A percentile compares a stretch with the other conserved stretches of the same genome.
Evolutionary conservation across 2,797 vertebrate species (phyloP).

Genomic region (Phoeniculus purpureus): DNA sequence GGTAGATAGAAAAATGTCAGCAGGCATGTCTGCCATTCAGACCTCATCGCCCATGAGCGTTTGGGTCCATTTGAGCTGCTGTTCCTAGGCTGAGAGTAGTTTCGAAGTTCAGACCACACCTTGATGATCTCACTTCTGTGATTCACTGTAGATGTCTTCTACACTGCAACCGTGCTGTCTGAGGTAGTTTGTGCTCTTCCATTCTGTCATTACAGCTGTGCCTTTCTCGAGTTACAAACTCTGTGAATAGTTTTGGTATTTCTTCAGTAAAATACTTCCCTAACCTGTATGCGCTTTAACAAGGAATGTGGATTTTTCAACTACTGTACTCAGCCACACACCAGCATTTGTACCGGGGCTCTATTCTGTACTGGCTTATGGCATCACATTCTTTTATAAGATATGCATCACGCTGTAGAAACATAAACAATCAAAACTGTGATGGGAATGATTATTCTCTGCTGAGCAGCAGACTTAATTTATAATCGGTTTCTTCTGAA

Average conservation of each 20-base stretch:
- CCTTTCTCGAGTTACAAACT: background rate
- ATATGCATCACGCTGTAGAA: background rate
- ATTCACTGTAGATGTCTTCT: too few relatives aligned
- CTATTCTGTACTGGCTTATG: background rate
- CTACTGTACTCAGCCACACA: background rate
- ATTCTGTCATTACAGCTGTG: background rate
- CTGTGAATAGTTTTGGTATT: background rate
- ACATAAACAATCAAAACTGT: background rate
- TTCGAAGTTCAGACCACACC: background rate
- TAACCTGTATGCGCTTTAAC: background rate
- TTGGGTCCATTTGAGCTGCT: background rate
- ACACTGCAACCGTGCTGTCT: background rate
- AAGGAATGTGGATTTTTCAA: background rate
- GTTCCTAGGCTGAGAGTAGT: background rate
- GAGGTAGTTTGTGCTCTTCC: background rate
- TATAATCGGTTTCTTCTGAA: background rate
- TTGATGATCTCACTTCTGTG: background rate
- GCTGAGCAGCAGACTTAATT: background rate
- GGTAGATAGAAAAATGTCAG: conserved; percentile 50
- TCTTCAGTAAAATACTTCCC: background rate
- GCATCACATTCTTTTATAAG: background rate
- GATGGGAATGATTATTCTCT: background rate
- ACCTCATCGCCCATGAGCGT: background rate
- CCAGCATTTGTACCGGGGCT: background rate
- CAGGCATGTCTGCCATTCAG: conserved; percentile 7